These are phyloP conservation scores for Hipparchia semele DNA, from an alignment of 2,888 invertebrate species.

Conservation along the genomic window DNA sequence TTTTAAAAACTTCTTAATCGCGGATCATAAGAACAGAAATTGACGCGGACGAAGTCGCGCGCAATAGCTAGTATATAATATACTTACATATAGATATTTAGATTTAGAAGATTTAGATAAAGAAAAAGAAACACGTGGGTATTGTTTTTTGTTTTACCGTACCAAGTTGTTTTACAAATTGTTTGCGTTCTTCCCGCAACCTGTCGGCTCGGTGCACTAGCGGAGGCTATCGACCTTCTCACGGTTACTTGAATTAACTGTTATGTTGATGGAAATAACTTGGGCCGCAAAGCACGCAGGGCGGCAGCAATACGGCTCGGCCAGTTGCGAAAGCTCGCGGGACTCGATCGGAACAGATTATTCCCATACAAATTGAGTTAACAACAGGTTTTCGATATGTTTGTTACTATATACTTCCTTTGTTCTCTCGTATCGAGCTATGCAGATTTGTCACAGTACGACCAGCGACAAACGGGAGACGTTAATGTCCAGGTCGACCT, in stretches of 20 bases:
- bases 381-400: constrained; percentile 33
- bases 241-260: constrained; percentile 79
- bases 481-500: constrained; percentile 91
- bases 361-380: constrained; percentile 16
- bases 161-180: constrained; percentile 32
- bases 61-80: too few species aligned
- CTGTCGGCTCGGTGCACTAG: constrained; percentile 65
- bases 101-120: too few species aligned
- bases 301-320: constrained; percentile 52
- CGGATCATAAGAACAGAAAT: too few species aligned
- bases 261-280: constrained; percentile 80
- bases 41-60: too few species aligned
- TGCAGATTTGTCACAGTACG: constrained; percentile 63
- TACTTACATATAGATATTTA: too few species aligned
- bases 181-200: constrained; percentile 69
- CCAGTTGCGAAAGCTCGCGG: constrained; percentile 63
- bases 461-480: constrained; percentile 91
- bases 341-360: constrained; percentile 55
- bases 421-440: constrained; percentile 48
- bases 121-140: neutral
- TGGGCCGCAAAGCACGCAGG: constrained; percentile 63
- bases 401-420: constrained; percentile 30
- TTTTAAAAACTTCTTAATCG: too few species aligned
- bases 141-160: neutral
- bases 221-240: constrained; percentile 80